Conservation (phyloP, 2,797 vertebrate species). For the Chiroxiphia lanceolata region DNA sequence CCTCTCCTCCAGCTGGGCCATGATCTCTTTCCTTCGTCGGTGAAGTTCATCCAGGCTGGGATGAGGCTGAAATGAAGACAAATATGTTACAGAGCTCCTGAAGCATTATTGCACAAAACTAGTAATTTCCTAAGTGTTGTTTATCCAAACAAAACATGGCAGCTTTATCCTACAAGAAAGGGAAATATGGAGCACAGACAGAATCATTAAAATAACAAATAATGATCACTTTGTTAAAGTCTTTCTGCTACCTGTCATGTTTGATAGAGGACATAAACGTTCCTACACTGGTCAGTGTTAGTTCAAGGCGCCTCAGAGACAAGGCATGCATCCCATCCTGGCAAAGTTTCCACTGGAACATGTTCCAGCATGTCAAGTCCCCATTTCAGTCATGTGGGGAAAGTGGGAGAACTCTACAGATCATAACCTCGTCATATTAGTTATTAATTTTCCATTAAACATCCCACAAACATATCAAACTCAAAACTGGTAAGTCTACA, state of each 20-base stretch:
- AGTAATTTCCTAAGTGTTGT: background rate
- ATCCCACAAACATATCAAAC: background rate
- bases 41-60: slow-evolving; percentile 94
- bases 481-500: background rate
- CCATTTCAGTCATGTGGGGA: background rate
- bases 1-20: slow-evolving; percentile 95
- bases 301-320: background rate
- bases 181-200: background rate
- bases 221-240: background rate
- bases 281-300: background rate
- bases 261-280: background rate
- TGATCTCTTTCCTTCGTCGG: slow-evolving; percentile 91
- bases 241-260: background rate
- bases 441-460: background rate
- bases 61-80: slow-evolving; percentile 77
- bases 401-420: background rate
- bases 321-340: background rate
- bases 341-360: background rate
- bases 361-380: background rate
- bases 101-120: background rate
- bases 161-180: background rate
- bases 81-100: slow-evolving; percentile 64
- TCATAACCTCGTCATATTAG: background rate
- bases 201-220: background rate
- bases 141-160: background rate